Base-by-base conservation (phyloP, 2,888 invertebrate species). In the Orchesella flavescens region DNA sequence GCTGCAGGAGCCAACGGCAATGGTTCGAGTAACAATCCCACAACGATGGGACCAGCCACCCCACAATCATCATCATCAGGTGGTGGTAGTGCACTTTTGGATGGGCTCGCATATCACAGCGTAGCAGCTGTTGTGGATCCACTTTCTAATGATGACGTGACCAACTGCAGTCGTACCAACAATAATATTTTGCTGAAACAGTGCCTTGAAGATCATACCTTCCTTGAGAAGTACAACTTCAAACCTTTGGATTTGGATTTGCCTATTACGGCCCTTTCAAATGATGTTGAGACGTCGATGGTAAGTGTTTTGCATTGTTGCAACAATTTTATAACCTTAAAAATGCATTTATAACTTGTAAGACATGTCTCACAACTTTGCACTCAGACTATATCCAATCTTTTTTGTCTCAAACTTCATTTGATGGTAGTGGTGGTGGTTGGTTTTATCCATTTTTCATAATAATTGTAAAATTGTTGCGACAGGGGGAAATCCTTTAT, bases 221-320 rank as follows among this genome's bases (percentile, higher is more conserved):
- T 96, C 90, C 96, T 96, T 90, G 94, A 94, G 90, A 94, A 94
- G 89, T 94, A 94, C 90, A 96, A 96, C 89, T 91, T 96, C 87
- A 94, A 93, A 90, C 95, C 96, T 0, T 92, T 96, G 89, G 95
- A 49, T 0, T 92, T 96, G 89, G 95, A 49, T 49, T 91, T 93
- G 59, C 84, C 86, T 55, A 68, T 82, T 24, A 82, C 85, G 9
- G 65, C 84, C n/a, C 76, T 87, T 59, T 68, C 86, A 49, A 83
- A 71, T 69, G 85, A 86, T 24, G 44, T 76, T 65, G 80, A 83
- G 23, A 24, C 79, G 1, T 78, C 63, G 19, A 79, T 82, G 86
- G 85, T 86, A 55, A 78, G 85, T 74, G n/a, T 19, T 55, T 55
- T 24, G 15, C 44, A 57, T 46, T 69, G 53, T 12, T 15, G 13